phyloP scores from a whole-genome alignment of 2,888 invertebrate species.

The Tiliacea aurago region DNA sequence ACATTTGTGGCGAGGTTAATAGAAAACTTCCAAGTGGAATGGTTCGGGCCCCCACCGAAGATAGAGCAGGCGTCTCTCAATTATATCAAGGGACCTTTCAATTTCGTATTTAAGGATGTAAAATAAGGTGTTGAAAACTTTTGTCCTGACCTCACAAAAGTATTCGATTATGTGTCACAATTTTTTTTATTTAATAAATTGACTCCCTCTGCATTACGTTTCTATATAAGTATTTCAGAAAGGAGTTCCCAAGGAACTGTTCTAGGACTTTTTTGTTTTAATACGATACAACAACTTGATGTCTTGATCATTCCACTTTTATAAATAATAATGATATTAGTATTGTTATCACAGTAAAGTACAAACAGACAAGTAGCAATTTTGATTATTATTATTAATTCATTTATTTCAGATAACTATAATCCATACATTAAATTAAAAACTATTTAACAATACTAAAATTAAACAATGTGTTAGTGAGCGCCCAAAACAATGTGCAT shows the following conservation, averaged over 20 bases:
- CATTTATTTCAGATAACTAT: no score
- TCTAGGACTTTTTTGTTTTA: slow-evolving; percentile 3
- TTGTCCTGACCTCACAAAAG: not conserved
- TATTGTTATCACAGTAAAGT: not conserved
- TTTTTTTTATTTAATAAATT: not conserved
- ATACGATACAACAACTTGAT: not conserved
- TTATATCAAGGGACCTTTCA: slow-evolving; percentile 77
- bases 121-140: not conserved
- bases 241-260: not conserved
- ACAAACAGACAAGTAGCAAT: not conserved
- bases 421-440: no score
- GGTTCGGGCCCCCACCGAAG: slow-evolving; percentile 77
- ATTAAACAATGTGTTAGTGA: no score
- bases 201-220: not conserved
- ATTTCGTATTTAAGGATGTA: slow-evolving; percentile 80
- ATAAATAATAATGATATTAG: no score
- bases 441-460: no score
- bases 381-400: no score
- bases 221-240: not conserved
- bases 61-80: slow-evolving; percentile 73
- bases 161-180: not conserved
- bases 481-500: no score
- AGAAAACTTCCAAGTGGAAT: slow-evolving; percentile 76
- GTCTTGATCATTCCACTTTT: not conserved
- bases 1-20: slow-evolving; percentile 79